These are phyloP conservation scores for Toxotes jaculatrix DNA, from an alignment of 2,113 vertebrate genomes.

Conservation along the genomic window DNA sequence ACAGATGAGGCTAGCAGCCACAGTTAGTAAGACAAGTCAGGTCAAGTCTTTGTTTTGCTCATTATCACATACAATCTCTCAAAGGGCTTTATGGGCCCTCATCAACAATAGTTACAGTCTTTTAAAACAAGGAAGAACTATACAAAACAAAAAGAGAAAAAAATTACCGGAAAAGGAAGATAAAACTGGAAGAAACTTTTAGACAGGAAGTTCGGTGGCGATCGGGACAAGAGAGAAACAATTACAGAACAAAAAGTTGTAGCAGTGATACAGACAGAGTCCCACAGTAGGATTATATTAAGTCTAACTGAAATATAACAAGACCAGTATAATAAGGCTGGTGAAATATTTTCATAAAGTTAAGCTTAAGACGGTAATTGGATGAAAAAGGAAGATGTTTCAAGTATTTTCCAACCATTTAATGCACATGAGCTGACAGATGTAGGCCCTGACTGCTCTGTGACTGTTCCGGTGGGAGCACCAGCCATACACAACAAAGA, in stretches of 20 bases:
- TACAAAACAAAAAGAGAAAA: neutral
- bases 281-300: neutral
- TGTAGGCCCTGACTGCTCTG: neutral
- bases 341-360: no score
- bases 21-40: neutral
- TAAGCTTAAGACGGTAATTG: neutral
- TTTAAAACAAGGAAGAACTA: neutral
- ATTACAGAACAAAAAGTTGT: neutral
- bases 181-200: neutral
- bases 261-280: neutral
- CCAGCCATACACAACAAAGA: neutral
- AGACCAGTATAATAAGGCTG: neutral
- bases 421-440: neutral
- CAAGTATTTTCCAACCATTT: neutral
- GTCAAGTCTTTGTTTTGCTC: neutral
- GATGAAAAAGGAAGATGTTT: no score
- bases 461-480: slow-evolving; percentile 10
- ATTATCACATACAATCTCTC: neutral
- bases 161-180: neutral
- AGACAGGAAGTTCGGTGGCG: slow-evolving; percentile 9
- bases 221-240: neutral
- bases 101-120: slow-evolving; percentile 6
- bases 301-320: neutral
- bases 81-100: neutral
- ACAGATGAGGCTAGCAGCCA: neutral